A percentile compares a stretch with the other conserved stretches of the same genome.
These are phyloP conservation scores for Masticophis lateralis DNA, from an alignment of 2,797 vertebrate species.

Conservation along the genomic window DNA sequence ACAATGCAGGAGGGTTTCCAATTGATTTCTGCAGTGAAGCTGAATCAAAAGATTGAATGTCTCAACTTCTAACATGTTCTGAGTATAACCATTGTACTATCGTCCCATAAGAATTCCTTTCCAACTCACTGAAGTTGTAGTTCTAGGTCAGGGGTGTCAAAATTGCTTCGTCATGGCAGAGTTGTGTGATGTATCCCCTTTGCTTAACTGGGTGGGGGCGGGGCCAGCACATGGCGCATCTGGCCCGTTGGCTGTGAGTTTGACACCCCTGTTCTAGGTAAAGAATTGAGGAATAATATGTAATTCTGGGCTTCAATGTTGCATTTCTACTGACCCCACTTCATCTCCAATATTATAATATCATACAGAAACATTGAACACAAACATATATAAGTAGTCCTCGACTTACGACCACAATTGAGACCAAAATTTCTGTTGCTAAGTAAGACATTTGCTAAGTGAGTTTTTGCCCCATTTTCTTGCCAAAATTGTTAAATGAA, in stretches of 20 bases:
- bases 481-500: background rate
- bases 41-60: background rate
- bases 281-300: background rate
- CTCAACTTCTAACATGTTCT: background rate
- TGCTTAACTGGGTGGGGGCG: too few relatives aligned
- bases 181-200: too few relatives aligned
- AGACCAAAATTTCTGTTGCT: background rate
- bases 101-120: background rate
- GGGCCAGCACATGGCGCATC: too few relatives aligned
- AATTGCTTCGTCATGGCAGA: accelerated
- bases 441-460: background rate
- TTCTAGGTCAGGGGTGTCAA: too few relatives aligned
- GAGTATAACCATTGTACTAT: background rate
- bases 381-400: background rate
- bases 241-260: too few relatives aligned
- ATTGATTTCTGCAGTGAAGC: background rate
- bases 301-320: background rate
- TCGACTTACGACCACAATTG: background rate
- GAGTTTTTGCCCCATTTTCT: background rate
- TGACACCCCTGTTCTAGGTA: too few relatives aligned
- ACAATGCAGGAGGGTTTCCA: background rate
- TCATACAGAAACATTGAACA: background rate
- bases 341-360: background rate
- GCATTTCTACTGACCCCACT: background rate
- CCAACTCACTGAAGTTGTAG: background rate